Base-by-base conservation (phyloP, 2,888 invertebrate species). In the Apantesis nais region DNA sequence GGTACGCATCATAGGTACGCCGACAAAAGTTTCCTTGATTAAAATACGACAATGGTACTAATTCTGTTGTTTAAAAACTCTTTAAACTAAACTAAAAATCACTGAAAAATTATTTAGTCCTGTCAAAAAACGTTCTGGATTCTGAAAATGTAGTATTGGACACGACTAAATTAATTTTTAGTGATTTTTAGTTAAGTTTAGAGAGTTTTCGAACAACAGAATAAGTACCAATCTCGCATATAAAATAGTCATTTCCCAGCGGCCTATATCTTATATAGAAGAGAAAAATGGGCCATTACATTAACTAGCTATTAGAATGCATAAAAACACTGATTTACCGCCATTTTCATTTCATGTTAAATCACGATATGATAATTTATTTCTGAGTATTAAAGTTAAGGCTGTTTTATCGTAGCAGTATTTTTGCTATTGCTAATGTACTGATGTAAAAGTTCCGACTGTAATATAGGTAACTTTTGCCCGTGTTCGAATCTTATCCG, bases 261-360 rank as follows among this genome's bases (percentile, higher is more conserved):
- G 68, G 72, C 74, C n/a, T 60, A 68, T 48, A 48, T 73, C n/a
- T 72, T 80, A 39, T 62, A 74, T 64, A 60, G 66, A 70, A 52
- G 58, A 72, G 78, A 78, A 68, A 74, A 80, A 76, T 76, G 75
- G 72, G 73, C 77, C 68, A 66, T 72, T 74, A 70, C 22, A 67
- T 73, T 76, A 68, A 75, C 70, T 71, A 72, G 72, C 68, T 68
- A 66, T 70, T 72, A 61, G 69, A 70, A 72, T 71, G 58, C 55
- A 71, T 70, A 62, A 71, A 78, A 58, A 65, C 22, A 8, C 12
- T 44, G 67, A 68, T 72, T 73, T 75, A 62, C 39, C 12, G 41
- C 19, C 25, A 58, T 65, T 65, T 52, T 65, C 16, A 2, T 12
- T 64, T 44, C n/a, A 44, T 29, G 14, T 48, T 44, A 31, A 34